Conservation (phyloP, 2,113 vertebrate genomes). For the Ailuropoda melanoleuca region DNA sequence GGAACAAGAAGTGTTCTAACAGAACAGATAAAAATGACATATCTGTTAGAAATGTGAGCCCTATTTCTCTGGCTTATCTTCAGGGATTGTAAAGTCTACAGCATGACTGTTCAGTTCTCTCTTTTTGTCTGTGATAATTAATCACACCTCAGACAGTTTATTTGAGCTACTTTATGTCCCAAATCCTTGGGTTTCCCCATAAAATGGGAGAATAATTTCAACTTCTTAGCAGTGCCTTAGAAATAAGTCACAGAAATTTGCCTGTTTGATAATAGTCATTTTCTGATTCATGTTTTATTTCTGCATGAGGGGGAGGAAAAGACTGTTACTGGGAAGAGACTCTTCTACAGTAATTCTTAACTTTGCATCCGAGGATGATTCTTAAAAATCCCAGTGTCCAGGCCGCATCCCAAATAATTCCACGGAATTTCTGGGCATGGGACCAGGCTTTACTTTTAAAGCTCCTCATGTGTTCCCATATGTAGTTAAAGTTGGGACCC, state of each 20-base stretch:
- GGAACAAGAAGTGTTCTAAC: neutral
- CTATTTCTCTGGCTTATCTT: neutral
- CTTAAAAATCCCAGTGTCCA: neutral
- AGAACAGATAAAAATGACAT: neutral
- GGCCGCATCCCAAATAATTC: neutral
- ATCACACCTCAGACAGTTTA: neutral
- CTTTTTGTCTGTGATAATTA: neutral
- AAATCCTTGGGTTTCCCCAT: neutral
- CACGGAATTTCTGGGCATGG: neutral
- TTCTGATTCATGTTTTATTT: constrained; percentile 2
- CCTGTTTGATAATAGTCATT: neutral
- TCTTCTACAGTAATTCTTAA: neutral
- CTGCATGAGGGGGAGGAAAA: neutral
- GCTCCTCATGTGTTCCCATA: neutral
- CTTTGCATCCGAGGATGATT: neutral
- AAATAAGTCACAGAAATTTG: neutral
- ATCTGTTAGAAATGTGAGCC: neutral
- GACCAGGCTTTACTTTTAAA: neutral
- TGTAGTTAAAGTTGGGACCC: neutral
- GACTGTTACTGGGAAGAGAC: neutral
- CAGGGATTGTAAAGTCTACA: neutral
- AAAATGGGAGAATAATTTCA: constrained; percentile 32
- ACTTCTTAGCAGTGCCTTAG: neutral
- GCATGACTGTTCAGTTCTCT: neutral
- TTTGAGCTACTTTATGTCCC: neutral